Conservation (phyloP, 1,140 invertebrate species). For the Anadara kagoshimensis region DNA sequence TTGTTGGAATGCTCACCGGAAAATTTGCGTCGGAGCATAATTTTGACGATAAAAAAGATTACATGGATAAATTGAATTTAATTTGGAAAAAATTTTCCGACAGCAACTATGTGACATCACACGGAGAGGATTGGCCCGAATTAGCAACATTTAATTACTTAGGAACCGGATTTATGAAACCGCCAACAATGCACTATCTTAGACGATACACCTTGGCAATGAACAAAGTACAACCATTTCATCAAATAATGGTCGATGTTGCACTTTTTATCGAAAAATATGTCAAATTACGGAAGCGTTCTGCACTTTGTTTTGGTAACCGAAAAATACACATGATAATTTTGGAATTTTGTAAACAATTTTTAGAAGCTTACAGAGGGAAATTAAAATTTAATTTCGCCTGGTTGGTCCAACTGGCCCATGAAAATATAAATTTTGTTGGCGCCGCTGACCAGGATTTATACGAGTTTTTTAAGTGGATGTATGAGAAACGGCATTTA, state of each 20-base stretch:
- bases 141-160: conserved; percentile 75
- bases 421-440: conserved; percentile 48
- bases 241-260: conserved; percentile 6
- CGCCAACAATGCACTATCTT: conserved; percentile 75
- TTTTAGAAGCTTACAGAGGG: conserved; percentile 35
- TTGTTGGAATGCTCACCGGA: conserved; percentile 28
- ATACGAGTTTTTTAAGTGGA: conserved; percentile 62
- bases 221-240: conserved; percentile 40
- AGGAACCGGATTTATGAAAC: conserved; percentile 71
- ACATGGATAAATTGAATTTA: conserved; percentile 68
- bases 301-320: conserved; percentile 41
- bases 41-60: conserved; percentile 1
- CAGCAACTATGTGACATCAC: conserved; percentile 74
- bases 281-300: conserved; percentile 25
- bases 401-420: conserved; percentile 42
- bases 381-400: conserved; percentile 49
- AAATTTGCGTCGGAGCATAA: neutral
- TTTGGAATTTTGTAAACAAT: conserved; percentile 50
- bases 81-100: conserved; percentile 76
- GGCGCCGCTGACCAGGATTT: conserved; percentile 46
- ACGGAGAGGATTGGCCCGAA: conserved; percentile 74
- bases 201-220: conserved; percentile 70
- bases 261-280: conserved; percentile 42
- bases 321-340: conserved; percentile 38
- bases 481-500: conserved; percentile 66